Base-by-base conservation (phyloP, 2,113 vertebrate species). In the Tragelaphus imberbis region DNA sequence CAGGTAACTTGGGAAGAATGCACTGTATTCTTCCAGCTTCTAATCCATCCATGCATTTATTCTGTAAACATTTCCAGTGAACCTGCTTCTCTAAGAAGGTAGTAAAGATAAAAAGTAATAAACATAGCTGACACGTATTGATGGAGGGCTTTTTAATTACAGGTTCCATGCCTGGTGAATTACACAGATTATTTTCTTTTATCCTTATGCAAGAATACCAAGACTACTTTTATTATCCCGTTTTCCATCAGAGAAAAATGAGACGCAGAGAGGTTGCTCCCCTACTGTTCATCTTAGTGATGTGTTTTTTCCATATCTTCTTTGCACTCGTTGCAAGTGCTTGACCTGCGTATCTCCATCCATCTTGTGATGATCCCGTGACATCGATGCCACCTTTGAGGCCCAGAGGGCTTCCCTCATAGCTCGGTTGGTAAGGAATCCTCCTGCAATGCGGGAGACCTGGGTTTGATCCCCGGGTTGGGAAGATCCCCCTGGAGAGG, bases 81-180 rank as follows among this genome's bases (percentile, higher is more conserved):
- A 30, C 11, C 51, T 49, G 23, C 27, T 56, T 30, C 11, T 58
- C 95, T 2, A n/a, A 47, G 44, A 44, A 33, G 8, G 4, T 0
- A 3, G 21, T 0, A 7, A 55, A 44, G 44, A 21, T 27, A 8
- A 85, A 30, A 10, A 1, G 1, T 10, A 44, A 19, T 3, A 8
- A 23, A 7, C 25, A 2, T 0, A 6, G 2, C 33, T 1, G 17
- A 5, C 23, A 2, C 0, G 44, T 4, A 2, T 1, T 1, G 23
- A 30, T 5, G 0, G 0, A 14, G 49, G 28, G 11, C 49, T 84
- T 53, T 6, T 14, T 23, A 19, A 53, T 6, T 5, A 7, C 36
- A 30, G 51, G 11, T 63, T 28, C 40, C 8, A 2, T 4, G 14
- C 30, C 4, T 4, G 61, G 16, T 23, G 58, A 16, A 21, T 58